Conservation (phyloP, 2,797 vertebrate genomes). For the Pseudomugil tenellus region DNA sequence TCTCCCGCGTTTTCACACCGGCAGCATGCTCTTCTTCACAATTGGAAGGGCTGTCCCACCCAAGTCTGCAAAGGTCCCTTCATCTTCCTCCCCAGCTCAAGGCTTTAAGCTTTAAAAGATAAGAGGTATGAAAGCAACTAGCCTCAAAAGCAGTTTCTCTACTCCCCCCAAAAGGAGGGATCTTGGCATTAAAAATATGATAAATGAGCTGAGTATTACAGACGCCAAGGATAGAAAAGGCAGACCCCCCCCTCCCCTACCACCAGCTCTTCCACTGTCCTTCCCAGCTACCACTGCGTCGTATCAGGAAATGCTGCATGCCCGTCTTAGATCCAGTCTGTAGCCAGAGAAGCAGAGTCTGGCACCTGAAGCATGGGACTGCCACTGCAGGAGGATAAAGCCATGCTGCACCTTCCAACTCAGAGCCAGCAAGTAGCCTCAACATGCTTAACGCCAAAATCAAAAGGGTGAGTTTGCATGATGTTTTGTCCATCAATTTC, state of each 20-base stretch:
- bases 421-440: constrained; percentile 54
- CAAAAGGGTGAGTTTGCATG: constrained; percentile 34
- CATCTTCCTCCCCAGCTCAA: constrained; percentile 38
- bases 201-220: constrained; percentile 71
- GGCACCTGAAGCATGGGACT: constrained; percentile 40
- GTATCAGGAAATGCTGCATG: constrained; percentile 42
- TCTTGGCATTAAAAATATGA: constrained; percentile 74
- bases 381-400: constrained; percentile 56
- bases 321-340: constrained; percentile 58
- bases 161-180: constrained; percentile 53
- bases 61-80: constrained; percentile 48
- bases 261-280: constrained; percentile 40
- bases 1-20: constrained; percentile 36
- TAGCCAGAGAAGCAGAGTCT: constrained; percentile 40
- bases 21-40: constrained; percentile 44
- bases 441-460: constrained; percentile 59
- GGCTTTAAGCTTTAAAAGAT: constrained; percentile 52
- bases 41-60: constrained; percentile 30
- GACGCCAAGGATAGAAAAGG: constrained; percentile 51
- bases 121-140: constrained; percentile 60
- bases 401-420: constrained; percentile 64
- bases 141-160: constrained; percentile 55
- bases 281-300: constrained; percentile 40
- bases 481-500: constrained; percentile 47
- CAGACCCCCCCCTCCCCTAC: constrained; percentile 28